Conservation (phyloP, 2,113 vertebrate species). For the Pollimyrus isidori region DNA sequence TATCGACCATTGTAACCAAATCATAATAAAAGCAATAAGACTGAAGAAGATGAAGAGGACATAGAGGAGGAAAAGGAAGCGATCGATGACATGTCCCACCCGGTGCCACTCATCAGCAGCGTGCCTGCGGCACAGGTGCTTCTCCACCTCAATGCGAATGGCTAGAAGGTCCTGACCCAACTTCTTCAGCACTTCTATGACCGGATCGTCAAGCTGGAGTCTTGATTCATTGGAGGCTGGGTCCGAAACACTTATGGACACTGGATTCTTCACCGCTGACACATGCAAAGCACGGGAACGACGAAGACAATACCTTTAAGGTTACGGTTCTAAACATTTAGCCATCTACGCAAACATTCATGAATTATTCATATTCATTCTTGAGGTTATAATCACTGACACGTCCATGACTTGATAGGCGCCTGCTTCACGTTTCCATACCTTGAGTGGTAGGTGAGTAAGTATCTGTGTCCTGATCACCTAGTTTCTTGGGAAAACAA, state of each 20-base stretch:
- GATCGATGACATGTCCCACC: constrained; percentile 22
- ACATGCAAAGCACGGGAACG: neutral
- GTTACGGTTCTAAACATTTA: neutral
- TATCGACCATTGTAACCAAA: constrained; percentile 1
- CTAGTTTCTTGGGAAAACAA: constrained; percentile 1
- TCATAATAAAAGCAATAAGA: neutral
- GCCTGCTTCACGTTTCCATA: neutral
- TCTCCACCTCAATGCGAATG: constrained; percentile 14
- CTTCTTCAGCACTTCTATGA: constrained; percentile 10
- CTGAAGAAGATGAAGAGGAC: constrained; percentile 17
- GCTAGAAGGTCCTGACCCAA: constrained; percentile 14
- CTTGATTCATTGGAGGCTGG: neutral
- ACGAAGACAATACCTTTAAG: neutral
- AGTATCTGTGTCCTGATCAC: constrained; percentile 16
- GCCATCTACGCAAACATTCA: neutral
- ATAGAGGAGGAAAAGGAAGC: constrained; percentile 23
- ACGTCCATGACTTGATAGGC: neutral
- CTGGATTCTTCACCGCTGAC: neutral
- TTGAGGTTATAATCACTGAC: neutral
- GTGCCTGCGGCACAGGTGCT: neutral
- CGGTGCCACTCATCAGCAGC: constrained; percentile 8
- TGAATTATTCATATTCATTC: neutral
- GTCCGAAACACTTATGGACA: neutral
- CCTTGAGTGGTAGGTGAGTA: constrained; percentile 19
- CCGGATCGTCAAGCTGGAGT: neutral